Percentiles rank a stretch among this genome's conserved stretches.
Conservation (phyloP, 1,140 invertebrate species). For the Cydia amplana region DNA sequence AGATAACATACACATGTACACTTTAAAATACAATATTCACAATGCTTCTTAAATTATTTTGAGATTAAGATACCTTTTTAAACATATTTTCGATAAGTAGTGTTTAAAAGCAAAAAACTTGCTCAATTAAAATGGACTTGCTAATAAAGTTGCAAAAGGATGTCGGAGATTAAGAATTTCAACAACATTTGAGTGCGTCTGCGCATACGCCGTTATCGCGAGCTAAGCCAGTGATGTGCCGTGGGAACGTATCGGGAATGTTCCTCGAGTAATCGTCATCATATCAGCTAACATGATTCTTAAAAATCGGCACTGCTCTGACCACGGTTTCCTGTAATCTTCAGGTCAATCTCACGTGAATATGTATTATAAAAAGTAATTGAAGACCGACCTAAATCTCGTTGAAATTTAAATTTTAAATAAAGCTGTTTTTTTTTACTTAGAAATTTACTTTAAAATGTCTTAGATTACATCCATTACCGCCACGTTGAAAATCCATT, state of each 20-base stretch:
- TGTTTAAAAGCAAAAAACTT: neutral
- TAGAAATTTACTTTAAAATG: too few species aligned
- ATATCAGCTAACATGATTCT: neutral
- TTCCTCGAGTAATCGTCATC: neutral
- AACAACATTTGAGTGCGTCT: neutral
- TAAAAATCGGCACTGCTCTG: too few species aligned
- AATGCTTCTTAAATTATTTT: neutral
- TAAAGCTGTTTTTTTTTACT: too few species aligned
- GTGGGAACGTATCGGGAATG: neutral
- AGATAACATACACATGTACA: too few species aligned
- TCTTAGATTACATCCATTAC: too few species aligned
- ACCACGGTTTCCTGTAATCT: too few species aligned
- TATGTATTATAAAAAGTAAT: too few species aligned
- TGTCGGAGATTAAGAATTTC: slow-evolving; percentile 25
- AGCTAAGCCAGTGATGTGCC: slow-evolving; percentile 5
- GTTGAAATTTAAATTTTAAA: too few species aligned
- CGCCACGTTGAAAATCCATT: too few species aligned
- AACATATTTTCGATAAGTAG: neutral
- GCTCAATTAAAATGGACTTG: neutral
- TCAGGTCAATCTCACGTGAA: too few species aligned
- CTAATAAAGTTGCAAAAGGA: slow-evolving; percentile 13
- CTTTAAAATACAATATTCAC: too few species aligned
- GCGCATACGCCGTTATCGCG: neutral
- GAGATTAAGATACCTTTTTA: neutral
- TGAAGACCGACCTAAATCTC: too few species aligned